Evolutionary conservation across 2,888 invertebrate species (phyloP), one percentile per base, ranked within the genome.

Genomic region (Xanthostigma xanthostigma): DNA sequence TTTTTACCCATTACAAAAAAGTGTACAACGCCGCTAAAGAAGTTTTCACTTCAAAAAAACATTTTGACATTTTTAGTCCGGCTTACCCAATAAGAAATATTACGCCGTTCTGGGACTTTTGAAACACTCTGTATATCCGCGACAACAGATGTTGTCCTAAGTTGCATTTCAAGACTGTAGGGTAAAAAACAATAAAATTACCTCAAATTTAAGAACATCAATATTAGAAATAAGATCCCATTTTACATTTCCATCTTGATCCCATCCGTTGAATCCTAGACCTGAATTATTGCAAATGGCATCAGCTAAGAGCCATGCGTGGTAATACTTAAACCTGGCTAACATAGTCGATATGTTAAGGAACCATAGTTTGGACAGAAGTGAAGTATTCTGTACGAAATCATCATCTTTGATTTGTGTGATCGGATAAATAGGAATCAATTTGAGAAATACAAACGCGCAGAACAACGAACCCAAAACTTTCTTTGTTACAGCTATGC

Each of bases 181-280:
- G 5, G 3, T 3, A 14, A 42, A 13, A n/a, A 14, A 35, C 2
- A 11, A 11, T 17, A 55, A 56, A 54, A 65, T 69, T 64, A 89
- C 90, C 79, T 96, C 96, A 64, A 95, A 90, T 57, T 80, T 78
- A 50, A 82, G 70, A 52, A 93, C 84, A 63, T 93, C 83, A 39
- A 96, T 89, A 64, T 96, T 97, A 41, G 93, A 87, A 62, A 91
- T 78, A 53, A 89, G 79, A 66, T 96, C 90, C 97, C 97, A 98
- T 59, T 81, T 81, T 2, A 85, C 72, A 43, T 74, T 70, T 40
- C 89, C 91, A 51, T 82, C 71, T 44, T 75, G 71, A 59, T 84
- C 79, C 63, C 81, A 89, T 1, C 95, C 95, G 59, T 76, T 78
- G 62, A 84, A 90, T 12, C 90, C 91, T 62, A 97, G 76, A 1